These are phyloP conservation scores for Dendrocopos noguchii DNA, from an alignment of 2,113 vertebrate genomes.

Conservation along the genomic window DNA sequence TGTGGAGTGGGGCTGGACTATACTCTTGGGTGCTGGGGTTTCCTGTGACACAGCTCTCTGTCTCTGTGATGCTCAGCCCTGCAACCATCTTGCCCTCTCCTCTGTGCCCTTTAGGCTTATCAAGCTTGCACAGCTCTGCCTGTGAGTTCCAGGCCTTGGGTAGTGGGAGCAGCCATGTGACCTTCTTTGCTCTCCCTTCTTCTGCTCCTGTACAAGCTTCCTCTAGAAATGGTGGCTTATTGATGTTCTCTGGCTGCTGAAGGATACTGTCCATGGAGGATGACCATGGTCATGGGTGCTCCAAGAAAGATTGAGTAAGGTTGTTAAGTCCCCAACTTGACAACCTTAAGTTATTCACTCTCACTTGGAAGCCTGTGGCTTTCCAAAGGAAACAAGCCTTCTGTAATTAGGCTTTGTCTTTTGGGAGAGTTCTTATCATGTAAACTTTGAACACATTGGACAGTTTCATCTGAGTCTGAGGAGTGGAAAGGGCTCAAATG, in stretches of 20 bases:
- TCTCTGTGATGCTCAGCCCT: neutral
- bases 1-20: neutral
- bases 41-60: neutral
- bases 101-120: neutral
- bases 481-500: neutral
- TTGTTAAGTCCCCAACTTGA: neutral
- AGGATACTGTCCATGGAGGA: neutral
- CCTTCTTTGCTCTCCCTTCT: neutral
- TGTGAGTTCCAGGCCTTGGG: rapidly evolving
- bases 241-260: neutral
- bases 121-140: neutral
- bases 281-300: neutral
- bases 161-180: neutral
- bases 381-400: neutral
- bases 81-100: neutral
- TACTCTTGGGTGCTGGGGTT: rapidly evolving
- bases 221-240: neutral
- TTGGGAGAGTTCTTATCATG: neutral
- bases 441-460: neutral
- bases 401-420: neutral
- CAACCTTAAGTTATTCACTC: neutral
- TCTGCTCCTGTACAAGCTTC: neutral
- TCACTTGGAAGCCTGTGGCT: neutral
- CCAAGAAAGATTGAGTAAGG: neutral
- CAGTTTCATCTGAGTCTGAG: neutral